phyloP scores from a whole-genome alignment of 1,140 invertebrate genomes.

The Copidosoma floridanum region DNA sequence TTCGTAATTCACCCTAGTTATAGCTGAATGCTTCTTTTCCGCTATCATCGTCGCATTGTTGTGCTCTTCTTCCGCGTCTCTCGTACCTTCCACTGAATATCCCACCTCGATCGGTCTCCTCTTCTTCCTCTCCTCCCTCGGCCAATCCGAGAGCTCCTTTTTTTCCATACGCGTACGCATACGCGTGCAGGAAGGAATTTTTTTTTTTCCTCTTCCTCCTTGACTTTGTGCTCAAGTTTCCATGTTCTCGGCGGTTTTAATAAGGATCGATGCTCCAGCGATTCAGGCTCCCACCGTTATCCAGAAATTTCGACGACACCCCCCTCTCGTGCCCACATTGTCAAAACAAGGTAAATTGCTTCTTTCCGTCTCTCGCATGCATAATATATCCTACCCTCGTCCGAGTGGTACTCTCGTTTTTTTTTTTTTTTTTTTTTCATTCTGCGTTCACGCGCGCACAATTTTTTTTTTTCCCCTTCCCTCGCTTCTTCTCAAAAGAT shows the following conservation, averaged over 20 bases:
- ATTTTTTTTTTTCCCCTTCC: neutral
- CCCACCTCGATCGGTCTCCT: neutral
- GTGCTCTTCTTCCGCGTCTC: no score
- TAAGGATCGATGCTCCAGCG: constrained; percentile 14
- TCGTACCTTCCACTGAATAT: neutral
- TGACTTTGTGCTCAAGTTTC: neutral
- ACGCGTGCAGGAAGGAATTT: no score
- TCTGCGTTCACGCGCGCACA: neutral
- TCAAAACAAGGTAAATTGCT: constrained; percentile 8
- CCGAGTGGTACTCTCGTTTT: no score
- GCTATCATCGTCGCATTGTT: no score
- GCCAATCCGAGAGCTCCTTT: neutral
- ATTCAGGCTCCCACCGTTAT: neutral
- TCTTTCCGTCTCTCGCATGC: neutral
- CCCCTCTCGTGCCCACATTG: no score
- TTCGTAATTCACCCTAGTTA: no score
- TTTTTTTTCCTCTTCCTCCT: neutral
- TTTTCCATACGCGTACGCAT: neutral
- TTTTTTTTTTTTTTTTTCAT: neutral
- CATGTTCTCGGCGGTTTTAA: constrained; percentile 11
- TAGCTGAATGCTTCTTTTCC: no score
- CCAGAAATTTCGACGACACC: constrained; percentile 6
- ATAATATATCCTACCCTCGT: no score
- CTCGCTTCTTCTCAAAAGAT: neutral
- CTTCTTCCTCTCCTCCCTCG: neutral